Percentiles rank a stretch among this genome's conserved stretches.
Conservation (phyloP, 1,140 invertebrate species). For the Rhagoletis pomonella region DNA sequence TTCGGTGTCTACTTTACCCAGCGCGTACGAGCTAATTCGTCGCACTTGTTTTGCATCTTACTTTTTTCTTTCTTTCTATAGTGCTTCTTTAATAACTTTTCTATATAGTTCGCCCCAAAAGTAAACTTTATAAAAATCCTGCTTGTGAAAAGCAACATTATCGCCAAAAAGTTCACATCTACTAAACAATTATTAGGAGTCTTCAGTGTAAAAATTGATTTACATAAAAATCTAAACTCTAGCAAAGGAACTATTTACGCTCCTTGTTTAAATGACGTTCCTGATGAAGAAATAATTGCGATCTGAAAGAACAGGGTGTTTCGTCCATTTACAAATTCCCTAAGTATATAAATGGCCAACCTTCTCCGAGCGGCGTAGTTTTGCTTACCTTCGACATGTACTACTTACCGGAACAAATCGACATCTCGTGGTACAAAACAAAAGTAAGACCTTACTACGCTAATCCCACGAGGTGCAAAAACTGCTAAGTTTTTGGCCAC, state of each 20-base stretch:
- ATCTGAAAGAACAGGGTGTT: constrained; percentile 46
- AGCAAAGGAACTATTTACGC: constrained; percentile 50
- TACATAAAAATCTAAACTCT: constrained; percentile 34
- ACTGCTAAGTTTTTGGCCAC: neutral
- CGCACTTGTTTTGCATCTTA: too few species aligned
- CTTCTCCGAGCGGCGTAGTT: constrained; percentile 1
- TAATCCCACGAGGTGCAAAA: constrained; percentile 23
- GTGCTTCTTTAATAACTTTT: too few species aligned
- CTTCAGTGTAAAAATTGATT: neutral
- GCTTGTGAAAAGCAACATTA: constrained; percentile 16
- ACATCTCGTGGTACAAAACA: constrained; percentile 36
- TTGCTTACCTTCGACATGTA: constrained; percentile 47
- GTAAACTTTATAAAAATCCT: neutral
- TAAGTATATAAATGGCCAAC: constrained; percentile 16
- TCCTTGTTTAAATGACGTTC: constrained; percentile 33
- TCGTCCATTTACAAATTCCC: constrained; percentile 53
- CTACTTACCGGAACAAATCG: constrained; percentile 27
- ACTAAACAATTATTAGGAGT: constrained; percentile 20
- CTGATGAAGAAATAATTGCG: constrained; percentile 46
- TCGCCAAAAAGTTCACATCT: constrained; percentile 35
- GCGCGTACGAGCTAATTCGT: too few species aligned
- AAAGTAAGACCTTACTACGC: constrained; percentile 32
- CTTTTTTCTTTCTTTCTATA: too few species aligned
- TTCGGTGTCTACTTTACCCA: too few species aligned
- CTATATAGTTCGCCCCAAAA: too few species aligned